Base-by-base conservation (phyloP, 2,113 vertebrate genomes). In the Paramisgurnus dabryanus region DNA sequence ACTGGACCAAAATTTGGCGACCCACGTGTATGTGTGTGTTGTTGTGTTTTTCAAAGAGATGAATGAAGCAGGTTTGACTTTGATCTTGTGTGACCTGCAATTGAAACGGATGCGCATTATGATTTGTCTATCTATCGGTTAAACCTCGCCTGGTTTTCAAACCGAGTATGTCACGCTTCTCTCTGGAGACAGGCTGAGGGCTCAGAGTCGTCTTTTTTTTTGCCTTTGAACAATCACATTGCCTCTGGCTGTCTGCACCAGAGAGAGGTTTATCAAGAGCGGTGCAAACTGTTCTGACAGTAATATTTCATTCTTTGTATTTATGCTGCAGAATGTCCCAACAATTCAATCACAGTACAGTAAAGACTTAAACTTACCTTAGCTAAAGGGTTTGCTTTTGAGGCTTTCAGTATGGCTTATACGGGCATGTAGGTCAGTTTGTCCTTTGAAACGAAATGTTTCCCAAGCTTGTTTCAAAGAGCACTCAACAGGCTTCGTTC, bases 201-300 rank as follows among this genome's bases (percentile, higher is more conserved):
- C 77, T 82, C 76, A 0, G 68, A 79, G 77, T 80, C 76, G 67
- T 70, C 73, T 76, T 76, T 76, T 34, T 27, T 76, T 58, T n/a
- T 65, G 67, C 61, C 80, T 84, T 82, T 84, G 72, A 84, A 82
- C 71, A 82, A 80, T 65, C 76, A 43, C 76, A 80, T 82, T 7
- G 76, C 84, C 79, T 83, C 65, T 58, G 58, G 76, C 82, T 63
- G 45, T 79, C 50, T 65, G 57, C 72, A 73, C 45, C 67, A 63
- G 77, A 22, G 53, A 76, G 69, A 74, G 76, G 53, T 67, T 83
- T 83, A 76, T 86, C 67, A 58, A 67, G 70, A 79, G 60, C 60
- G 13, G 9, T 4, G 39, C 67, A 57, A 70, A 78, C 65, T n/a
- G 47, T 82, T 80, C 72, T 68, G 61, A 86, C 72, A 80, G 67